Conservation (phyloP, 2,888 invertebrate species). For the Ichneumoninae sp. region DNA sequence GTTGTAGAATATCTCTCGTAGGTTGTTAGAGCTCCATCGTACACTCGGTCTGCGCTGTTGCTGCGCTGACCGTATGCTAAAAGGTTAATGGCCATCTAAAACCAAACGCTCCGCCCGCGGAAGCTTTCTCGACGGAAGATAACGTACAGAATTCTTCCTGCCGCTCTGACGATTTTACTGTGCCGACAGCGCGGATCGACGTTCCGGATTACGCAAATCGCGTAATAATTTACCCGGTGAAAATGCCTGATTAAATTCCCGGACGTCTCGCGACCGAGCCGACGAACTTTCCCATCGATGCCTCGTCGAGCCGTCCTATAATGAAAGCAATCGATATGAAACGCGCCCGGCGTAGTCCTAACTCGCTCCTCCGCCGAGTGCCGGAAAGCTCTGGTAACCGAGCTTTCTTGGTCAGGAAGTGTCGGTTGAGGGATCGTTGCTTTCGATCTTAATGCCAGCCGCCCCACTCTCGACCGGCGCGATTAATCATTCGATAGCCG, state of each 20-base stretch:
- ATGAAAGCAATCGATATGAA: slow-evolving; percentile 65
- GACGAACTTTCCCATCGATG: slow-evolving; percentile 74
- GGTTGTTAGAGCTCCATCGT: slow-evolving; percentile 13
- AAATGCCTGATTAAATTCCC: slow-evolving; percentile 79
- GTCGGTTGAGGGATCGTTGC: slow-evolving; percentile 45
- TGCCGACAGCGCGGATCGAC: slow-evolving; percentile 60
- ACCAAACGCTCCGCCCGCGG: slow-evolving; percentile 45
- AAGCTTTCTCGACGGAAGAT: slow-evolving; percentile 55
- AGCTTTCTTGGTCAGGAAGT: slow-evolving; percentile 40
- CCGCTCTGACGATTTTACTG: slow-evolving; percentile 35
- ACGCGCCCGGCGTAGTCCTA: slow-evolving; percentile 21
- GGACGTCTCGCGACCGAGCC: slow-evolving; percentile 44
- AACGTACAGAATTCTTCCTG: slow-evolving; percentile 26
- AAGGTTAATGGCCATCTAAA: slow-evolving; percentile 69
- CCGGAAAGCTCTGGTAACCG: slow-evolving; percentile 14
- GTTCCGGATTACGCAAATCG: slow-evolving; percentile 69
- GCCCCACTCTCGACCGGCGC: background rate
- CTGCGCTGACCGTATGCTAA: slow-evolving; percentile 59
- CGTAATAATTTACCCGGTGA: slow-evolving; percentile 76
- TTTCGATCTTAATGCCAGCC: slow-evolving; percentile 23
- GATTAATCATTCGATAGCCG: slow-evolving; percentile 39
- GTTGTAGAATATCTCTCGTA: slow-evolving; percentile 10
- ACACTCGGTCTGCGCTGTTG: slow-evolving; percentile 12
- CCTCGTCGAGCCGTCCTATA: slow-evolving; percentile 48
- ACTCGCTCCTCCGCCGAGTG: slow-evolving; percentile 3